phyloP scores from a whole-genome alignment of 2,113 vertebrate species.

The Crocuta crocuta region DNA sequence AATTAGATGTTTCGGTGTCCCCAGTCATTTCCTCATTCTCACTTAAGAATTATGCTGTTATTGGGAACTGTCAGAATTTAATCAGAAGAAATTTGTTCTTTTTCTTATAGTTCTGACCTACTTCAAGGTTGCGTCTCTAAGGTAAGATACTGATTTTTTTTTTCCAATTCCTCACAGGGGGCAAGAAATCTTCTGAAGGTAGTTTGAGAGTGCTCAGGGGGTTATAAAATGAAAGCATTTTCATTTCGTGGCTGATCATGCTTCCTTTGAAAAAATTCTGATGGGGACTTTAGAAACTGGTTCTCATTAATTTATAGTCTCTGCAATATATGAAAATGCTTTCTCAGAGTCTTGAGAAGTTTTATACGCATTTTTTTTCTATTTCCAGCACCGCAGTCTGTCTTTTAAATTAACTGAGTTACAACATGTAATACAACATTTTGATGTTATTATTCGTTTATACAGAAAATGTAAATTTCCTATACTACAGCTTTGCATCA shows the following conservation, averaged over 20 bases:
- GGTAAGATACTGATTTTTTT: conserved; percentile 83
- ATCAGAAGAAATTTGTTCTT: conserved; percentile 71
- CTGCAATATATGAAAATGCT: conserved; percentile 21
- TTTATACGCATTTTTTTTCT: conserved; percentile 17
- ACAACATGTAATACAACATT: background rate
- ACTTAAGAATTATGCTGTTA: conserved; percentile 27
- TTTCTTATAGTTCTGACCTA: conserved; percentile 82
- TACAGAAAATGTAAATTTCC: conserved; percentile 21
- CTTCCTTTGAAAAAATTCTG: conserved; percentile 44
- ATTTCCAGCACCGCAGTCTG: background rate
- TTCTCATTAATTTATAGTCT: conserved; percentile 41
- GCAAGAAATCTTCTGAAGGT: conserved; percentile 10
- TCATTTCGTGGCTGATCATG: background rate
- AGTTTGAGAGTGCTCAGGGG: background rate
- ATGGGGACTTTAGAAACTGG: conserved; percentile 12
- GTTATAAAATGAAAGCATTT: conserved; percentile 47
- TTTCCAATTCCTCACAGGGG: background rate
- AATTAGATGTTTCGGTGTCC: conserved; percentile 52
- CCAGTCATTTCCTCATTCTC: conserved; percentile 45
- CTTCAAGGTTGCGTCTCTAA: conserved; percentile 72
- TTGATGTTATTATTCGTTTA: conserved; percentile 19
- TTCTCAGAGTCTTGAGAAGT: background rate
- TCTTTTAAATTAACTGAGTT: conserved; percentile 46
- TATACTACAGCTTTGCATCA: background rate
- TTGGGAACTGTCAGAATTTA: conserved; percentile 58